These are phyloP conservation scores for Columba janthina DNA, from an alignment of 2,113 vertebrate genomes.

Conservation along the genomic window DNA sequence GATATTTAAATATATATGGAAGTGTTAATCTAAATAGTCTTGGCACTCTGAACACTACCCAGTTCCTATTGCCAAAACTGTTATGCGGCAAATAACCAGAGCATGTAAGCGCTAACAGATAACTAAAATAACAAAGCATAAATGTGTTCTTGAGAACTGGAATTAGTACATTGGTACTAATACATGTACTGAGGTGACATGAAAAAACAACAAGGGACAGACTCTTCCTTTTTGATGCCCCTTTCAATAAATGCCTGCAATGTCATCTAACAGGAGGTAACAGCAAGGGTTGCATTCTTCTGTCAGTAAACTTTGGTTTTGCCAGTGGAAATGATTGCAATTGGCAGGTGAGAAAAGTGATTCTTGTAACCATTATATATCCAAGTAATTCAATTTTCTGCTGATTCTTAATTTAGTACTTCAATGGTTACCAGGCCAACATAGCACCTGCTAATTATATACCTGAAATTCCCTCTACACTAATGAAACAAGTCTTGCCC, in stretches of 20 bases:
- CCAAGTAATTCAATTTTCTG: conserved; percentile 47
- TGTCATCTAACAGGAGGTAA: background rate
- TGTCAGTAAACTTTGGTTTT: background rate
- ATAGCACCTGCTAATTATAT: conserved; percentile 16
- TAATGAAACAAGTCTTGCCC: background rate
- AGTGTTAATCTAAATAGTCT: background rate
- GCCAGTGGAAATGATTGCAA: conserved; percentile 48
- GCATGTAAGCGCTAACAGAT: background rate
- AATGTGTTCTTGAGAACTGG: background rate
- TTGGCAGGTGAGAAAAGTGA: conserved; percentile 34
- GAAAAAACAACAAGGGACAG: background rate
- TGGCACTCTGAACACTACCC: background rate
- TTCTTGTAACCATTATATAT: conserved; percentile 6
- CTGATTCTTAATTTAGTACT: conserved; percentile 46
- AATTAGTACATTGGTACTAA: background rate
- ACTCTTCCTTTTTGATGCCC: background rate
- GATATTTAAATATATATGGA: background rate
- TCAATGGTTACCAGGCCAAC: conserved; percentile 8
- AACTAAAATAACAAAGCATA: background rate
- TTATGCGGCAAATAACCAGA: background rate
- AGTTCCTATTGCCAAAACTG: background rate
- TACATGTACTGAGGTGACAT: background rate
- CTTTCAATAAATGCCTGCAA: background rate
- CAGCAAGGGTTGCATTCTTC: background rate
- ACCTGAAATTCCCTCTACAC: background rate